A percentile compares a stretch with the other conserved stretches of the same genome.
These are phyloP conservation scores for Lasioglossum marginatum DNA, from an alignment of 2,888 invertebrate species.

Conservation along the genomic window DNA sequence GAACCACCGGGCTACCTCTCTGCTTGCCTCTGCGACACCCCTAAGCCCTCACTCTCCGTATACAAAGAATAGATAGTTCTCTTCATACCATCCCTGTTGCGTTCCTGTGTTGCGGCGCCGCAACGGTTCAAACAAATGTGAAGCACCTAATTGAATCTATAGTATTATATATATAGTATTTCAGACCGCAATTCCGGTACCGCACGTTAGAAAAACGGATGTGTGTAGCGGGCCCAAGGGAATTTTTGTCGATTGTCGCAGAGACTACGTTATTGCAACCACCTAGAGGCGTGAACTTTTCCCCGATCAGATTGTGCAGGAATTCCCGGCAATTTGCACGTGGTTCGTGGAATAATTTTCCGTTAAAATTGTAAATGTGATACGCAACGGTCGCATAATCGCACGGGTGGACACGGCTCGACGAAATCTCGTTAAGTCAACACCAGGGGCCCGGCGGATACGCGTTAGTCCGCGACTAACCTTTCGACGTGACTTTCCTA, in stretches of 20 bases:
- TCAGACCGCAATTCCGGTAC: no score
- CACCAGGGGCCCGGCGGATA: conserved; percentile 50
- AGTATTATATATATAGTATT: no score
- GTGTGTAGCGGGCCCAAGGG: no score
- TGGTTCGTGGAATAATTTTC: conserved; percentile 39
- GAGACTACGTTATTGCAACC: background rate
- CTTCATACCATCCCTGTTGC: no score
- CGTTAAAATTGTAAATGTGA: conserved; percentile 45
- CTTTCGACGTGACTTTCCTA: conserved; percentile 65
- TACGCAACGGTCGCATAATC: conserved; percentile 45
- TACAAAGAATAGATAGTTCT: no score
- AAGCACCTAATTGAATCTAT: no score
- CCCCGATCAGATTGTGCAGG: conserved; percentile 21
- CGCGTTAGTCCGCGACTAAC: conserved; percentile 60
- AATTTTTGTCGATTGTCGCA: background rate
- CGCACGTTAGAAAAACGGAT: no score
- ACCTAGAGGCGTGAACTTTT: conserved; percentile 25
- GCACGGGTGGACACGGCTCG: conserved; percentile 40
- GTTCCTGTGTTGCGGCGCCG: no score
- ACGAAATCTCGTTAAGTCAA: conserved; percentile 65
- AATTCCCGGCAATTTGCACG: conserved; percentile 33
- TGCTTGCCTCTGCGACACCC: background rate
- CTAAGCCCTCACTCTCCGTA: background rate
- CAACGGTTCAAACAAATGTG: no score
- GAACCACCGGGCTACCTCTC: background rate